Evolutionary conservation across 1,140 invertebrate genomes (phyloP).

Genomic region (Zaprionus africanus): DNA sequence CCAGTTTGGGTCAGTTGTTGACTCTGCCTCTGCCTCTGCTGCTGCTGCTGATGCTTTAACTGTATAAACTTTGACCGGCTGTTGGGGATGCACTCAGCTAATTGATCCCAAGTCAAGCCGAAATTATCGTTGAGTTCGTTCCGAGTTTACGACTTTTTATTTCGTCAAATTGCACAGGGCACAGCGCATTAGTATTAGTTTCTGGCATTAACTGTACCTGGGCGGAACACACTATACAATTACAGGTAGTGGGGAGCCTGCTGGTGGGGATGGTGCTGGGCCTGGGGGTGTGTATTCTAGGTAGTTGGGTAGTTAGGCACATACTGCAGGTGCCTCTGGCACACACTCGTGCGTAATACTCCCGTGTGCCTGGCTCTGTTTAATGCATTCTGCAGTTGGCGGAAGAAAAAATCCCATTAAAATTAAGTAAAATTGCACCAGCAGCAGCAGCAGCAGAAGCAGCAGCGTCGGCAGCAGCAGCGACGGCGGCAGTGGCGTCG

Average conservation of each 20-base stretch:
- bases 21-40: neutral
- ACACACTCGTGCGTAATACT: conserved; percentile 68
- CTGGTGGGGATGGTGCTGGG: neutral
- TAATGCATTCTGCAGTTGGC: conserved; percentile 82
- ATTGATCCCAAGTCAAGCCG: conserved; percentile 32
- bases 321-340: conserved; percentile 23
- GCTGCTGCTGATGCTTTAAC: neutral
- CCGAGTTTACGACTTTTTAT: conserved; percentile 76
- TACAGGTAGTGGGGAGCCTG: neutral
- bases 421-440: conserved; percentile 84
- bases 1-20: neutral
- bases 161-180: conserved; percentile 72
- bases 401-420: conserved; percentile 83
- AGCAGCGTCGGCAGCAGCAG: conserved; percentile 55
- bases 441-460: conserved; percentile 45
- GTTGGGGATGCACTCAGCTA: conserved; percentile 46
- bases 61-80: conserved; percentile 35
- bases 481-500: conserved; percentile 18
- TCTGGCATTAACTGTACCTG: conserved; percentile 39
- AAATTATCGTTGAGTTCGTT: conserved; percentile 30
- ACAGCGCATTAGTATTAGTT: conserved; percentile 54
- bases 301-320: conserved; percentile 28
- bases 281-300: neutral
- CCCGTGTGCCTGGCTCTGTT: conserved; percentile 72
- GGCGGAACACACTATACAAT: conserved; percentile 11